phyloP scores from a whole-genome alignment of 2,797 vertebrate species.

The Bryconaethiops microstoma region DNA sequence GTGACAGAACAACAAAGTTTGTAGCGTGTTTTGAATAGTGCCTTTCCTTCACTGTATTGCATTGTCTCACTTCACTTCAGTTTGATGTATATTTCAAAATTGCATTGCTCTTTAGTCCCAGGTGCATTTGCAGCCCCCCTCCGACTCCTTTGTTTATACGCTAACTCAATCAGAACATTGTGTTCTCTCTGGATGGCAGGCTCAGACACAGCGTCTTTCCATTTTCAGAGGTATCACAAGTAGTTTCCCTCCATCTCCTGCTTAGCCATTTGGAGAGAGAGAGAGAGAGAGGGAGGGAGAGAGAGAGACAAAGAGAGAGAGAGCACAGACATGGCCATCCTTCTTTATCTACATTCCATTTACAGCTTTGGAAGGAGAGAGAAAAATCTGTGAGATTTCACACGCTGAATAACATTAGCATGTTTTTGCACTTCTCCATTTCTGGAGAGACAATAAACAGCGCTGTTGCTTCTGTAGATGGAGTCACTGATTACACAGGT shows the following conservation, averaged over 20 bases:
- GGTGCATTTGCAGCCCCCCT: conserved; percentile 8
- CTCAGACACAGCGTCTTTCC: conserved; percentile 31
- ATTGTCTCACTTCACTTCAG: conserved; percentile 7
- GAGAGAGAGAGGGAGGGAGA: conserved; percentile 8
- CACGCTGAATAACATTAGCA: conserved; percentile 35
- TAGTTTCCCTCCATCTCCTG: conserved; percentile 29
- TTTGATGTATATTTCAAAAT: conserved; percentile 15
- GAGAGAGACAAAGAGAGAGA: conserved; percentile 1
- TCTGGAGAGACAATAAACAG: conserved; percentile 27
- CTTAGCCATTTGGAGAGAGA: conserved; percentile 28
- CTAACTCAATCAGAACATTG: conserved; percentile 34
- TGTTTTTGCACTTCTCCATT: conserved; percentile 38
- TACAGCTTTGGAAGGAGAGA: conserved; percentile 9
- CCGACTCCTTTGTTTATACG: conserved; percentile 29
- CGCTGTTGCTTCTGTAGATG: neutral
- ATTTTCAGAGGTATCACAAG: conserved; percentile 37
- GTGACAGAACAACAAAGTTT: neutral
- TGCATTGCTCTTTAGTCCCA: conserved; percentile 30
- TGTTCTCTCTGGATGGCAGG: conserved; percentile 36
- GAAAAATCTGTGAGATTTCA: neutral
- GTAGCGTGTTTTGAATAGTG: neutral
- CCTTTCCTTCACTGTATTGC: neutral
- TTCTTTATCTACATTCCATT: conserved; percentile 13
- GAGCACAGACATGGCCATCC: neutral
- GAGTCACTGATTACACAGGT: conserved; percentile 10